Evolutionary conservation across 2,797 vertebrate genomes (phyloP).

Genomic region (Spatula versicolor): DNA sequence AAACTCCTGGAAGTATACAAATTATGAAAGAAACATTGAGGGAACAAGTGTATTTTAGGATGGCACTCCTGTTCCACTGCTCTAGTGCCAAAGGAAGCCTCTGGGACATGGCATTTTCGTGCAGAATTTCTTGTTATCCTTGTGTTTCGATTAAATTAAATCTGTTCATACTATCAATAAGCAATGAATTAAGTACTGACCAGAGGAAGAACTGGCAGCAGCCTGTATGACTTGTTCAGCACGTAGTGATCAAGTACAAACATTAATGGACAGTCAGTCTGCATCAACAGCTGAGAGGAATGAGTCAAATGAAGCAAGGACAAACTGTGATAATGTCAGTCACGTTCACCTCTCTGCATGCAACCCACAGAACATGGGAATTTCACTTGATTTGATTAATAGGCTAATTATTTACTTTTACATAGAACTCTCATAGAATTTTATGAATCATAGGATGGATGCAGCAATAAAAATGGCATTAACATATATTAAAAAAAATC

Average conservation of each 20-base stretch:
- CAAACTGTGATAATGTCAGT: not conserved
- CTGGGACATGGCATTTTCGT: not conserved
- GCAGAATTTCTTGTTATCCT: not conserved
- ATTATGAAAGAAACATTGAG: not conserved
- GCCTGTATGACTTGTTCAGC: not conserved
- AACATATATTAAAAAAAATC: not conserved
- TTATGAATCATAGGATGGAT: not conserved
- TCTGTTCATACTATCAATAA: not conserved
- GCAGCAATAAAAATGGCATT: not conserved
- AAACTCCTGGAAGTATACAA: not conserved
- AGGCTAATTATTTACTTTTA: not conserved
- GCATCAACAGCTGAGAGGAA: not conserved
- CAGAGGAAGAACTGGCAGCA: not conserved
- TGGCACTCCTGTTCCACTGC: not conserved
- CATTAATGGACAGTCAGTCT: too few relatives aligned
- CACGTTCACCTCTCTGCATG: not conserved
- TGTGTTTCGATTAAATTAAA: not conserved
- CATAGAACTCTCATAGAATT: not conserved
- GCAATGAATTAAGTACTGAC: not conserved
- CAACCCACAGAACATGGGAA: not conserved
- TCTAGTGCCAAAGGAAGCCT: not conserved
- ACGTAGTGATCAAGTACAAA: not conserved
- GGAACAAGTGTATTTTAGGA: not conserved
- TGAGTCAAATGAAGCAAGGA: not conserved
- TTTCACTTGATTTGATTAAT: not conserved